Percentiles rank a stretch among this genome's conserved stretches.
phyloP scores from a whole-genome alignment of 2,113 vertebrate genomes.

The Ictalurus punctatus region DNA sequence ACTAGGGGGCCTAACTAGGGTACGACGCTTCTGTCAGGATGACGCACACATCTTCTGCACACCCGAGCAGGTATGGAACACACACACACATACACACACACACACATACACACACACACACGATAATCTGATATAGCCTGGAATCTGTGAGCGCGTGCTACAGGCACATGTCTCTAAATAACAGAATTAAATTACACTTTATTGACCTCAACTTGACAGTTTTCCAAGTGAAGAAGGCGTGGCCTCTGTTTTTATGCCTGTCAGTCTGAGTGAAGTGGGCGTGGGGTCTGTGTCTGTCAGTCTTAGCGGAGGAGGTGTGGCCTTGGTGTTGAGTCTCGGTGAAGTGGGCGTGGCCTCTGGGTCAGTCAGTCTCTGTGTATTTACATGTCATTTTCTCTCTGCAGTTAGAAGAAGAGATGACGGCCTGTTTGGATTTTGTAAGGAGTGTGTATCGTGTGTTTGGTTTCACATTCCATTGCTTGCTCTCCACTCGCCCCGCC shows the following conservation, averaged over 20 bases:
- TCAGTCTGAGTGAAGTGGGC: not conserved
- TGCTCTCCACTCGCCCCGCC: conserved; percentile 82
- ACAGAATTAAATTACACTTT: not conserved
- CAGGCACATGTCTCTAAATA: conserved; percentile 17
- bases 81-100: not conserved
- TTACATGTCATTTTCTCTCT: conserved; percentile 19
- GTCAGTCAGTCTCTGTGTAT: not conserved
- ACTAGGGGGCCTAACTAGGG: conserved; percentile 82
- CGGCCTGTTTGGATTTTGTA: conserved; percentile 85
- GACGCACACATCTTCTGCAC: conserved; percentile 92
- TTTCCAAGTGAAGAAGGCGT: not conserved
- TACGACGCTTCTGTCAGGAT: conserved; percentile 88
- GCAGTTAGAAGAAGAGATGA: conserved; percentile 85
- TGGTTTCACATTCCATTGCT: conserved; percentile 87
- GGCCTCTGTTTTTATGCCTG: not conserved
- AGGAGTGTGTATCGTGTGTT: conserved; percentile 79
- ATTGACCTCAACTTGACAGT: not conserved
- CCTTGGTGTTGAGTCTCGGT: not conserved
- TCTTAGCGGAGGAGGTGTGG: not conserved
- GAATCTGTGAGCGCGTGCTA: not conserved
- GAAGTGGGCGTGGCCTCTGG: not conserved
- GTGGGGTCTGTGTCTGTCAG: not conserved
- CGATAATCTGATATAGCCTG: not conserved
- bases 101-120: not conserved
- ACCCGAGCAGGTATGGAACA: conserved; percentile 78